Evolutionary conservation across 2,113 vertebrate species (phyloP).

Genomic region (Jaculus jaculus): DNA sequence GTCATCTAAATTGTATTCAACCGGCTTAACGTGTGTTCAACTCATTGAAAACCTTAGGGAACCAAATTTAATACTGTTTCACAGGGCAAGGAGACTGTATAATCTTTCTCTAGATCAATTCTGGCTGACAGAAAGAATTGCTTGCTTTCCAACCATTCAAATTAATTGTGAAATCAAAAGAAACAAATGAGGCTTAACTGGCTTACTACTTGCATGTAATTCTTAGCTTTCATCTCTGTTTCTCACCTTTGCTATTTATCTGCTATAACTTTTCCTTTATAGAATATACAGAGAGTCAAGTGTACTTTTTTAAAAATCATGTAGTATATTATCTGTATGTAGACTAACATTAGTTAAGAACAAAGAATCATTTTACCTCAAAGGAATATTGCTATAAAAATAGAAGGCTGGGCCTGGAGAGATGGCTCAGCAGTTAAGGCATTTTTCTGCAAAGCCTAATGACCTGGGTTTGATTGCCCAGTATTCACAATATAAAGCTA

Average conservation of each 20-base stretch:
- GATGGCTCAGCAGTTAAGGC: too few species aligned
- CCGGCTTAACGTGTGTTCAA: slow-evolving; percentile 34
- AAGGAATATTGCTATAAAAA: neutral
- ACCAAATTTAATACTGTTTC: neutral
- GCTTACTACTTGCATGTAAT: neutral
- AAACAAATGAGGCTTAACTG: slow-evolving; percentile 24
- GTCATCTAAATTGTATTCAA: slow-evolving; percentile 65
- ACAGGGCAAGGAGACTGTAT: neutral
- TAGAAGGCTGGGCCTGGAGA: too few species aligned
- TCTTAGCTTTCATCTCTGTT: neutral
- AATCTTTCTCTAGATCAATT: neutral
- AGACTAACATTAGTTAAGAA: neutral
- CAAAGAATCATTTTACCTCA: neutral
- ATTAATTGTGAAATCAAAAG: slow-evolving; percentile 61
- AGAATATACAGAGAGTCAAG: neutral
- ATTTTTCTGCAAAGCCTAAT: too few species aligned
- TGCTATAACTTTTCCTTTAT: neutral
- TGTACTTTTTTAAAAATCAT: neutral
- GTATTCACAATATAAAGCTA: too few species aligned
- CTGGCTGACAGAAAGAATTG: slow-evolving; percentile 8
- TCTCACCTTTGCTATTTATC: too few species aligned
- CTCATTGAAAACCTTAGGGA: slow-evolving; percentile 60
- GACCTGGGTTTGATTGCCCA: too few species aligned
- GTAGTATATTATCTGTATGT: neutral
- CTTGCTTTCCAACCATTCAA: slow-evolving; percentile 56